Percentiles rank a stretch among this genome's conserved stretches.
Conservation (phyloP, 2,888 invertebrate species). For the Megaustenia siamemsis region DNA sequence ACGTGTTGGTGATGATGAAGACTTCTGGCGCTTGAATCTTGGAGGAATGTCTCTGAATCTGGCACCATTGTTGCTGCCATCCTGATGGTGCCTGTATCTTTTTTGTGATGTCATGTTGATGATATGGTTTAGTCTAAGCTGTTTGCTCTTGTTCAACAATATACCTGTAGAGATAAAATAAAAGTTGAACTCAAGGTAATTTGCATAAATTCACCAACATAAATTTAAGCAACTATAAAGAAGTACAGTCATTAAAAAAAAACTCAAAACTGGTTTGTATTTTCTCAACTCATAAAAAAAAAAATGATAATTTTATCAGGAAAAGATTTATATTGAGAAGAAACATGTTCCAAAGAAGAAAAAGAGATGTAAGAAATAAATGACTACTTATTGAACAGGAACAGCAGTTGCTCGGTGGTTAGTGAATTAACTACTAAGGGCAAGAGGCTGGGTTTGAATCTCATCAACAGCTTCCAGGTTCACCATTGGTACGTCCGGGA, state of each 20-base stretch:
- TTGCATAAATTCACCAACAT: background rate
- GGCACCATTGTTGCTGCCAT: background rate
- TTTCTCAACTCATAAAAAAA: too few relatives aligned
- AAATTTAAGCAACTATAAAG: background rate
- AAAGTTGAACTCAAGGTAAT: background rate
- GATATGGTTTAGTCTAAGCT: background rate
- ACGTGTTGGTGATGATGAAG: conserved; percentile 41
- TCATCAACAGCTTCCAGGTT: too few relatives aligned
- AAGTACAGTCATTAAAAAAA: background rate
- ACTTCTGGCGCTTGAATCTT: conserved; percentile 52
- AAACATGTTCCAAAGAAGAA: too few relatives aligned
- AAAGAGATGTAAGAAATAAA: too few relatives aligned
- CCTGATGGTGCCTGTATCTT: conserved; percentile 44
- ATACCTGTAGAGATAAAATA: conserved; percentile 23
- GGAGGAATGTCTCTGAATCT: conserved; percentile 52
- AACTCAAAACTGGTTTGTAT: background rate
- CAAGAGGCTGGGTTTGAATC: too few relatives aligned
- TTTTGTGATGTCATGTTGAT: conserved; percentile 50
- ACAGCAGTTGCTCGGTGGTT: too few relatives aligned
- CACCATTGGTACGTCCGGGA: too few relatives aligned
- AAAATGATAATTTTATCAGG: too few relatives aligned
- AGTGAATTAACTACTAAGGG: too few relatives aligned
- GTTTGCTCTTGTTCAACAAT: background rate
- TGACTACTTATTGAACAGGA: too few relatives aligned
- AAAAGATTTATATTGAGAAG: too few relatives aligned